Base-by-base conservation (phyloP, 2,888 invertebrate genomes). In the Drosophila merina region DNA sequence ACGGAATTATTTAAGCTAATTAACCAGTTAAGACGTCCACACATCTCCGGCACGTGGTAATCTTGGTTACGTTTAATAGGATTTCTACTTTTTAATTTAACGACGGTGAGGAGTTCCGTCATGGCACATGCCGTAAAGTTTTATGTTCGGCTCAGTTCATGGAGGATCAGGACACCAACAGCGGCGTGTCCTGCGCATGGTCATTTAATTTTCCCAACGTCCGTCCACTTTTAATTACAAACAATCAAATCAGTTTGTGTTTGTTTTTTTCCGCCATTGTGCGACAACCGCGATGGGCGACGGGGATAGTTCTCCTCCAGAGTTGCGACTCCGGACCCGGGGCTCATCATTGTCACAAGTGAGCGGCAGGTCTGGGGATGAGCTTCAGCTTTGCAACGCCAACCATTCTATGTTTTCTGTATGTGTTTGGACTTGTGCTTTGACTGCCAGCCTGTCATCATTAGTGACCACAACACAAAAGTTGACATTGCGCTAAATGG, bases 151-250 rank as follows among this genome's bases (percentile, higher is more conserved):
- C 64, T 38, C 47, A 59, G 44, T 45, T 36, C 20, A 42, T n/a
- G 40, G 54, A 59, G 71, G 48, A 51, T 58, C 49, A 52, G 62
- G 40, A 36, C 45, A 26, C 36, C 33, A 28, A 33, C n/a, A 28
- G 42, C n/a, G 48, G 47, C 67, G 44, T 58, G 66, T 63, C 57
- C 72, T 58, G 75, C 69, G 74, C 72, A 77, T 73, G 73, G 73
- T 69, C 86, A 78, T 86, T 88, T 85, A 80, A 86, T 88, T 86
- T 85, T 84, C 75, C 67, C 75, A 60, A 67, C 60, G 84, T 88
- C 79, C 73, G 86, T 88, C 74, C 77, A 79, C 72, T 86, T 88
- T 88, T 89, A 88, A 88, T 88, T 88, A 89, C 77, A 86, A 85
- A 85, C 89, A 88, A 88, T 88, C 89, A 88, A 88, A 89, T 79